Base-by-base conservation (phyloP, 2,888 invertebrate genomes). In the Callyntrura sp. region DNA sequence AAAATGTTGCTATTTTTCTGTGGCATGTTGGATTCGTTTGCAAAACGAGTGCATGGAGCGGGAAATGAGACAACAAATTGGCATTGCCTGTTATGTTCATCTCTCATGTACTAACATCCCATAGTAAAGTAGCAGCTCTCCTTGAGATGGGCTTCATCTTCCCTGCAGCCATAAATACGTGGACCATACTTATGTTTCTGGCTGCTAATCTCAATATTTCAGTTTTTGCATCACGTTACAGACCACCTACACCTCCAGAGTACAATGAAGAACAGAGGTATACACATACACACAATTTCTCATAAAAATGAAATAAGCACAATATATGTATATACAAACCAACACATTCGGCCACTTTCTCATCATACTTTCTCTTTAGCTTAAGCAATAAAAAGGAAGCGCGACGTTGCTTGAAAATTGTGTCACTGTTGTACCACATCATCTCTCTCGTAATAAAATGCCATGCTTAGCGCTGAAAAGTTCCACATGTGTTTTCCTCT, bases 131-230 rank as follows among this genome's bases (percentile, higher is more conserved):
- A 14, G 17, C n/a, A n/a, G n/a, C n/a, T n/a, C n/a, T n/a, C n/a
- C n/a, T 70, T 70, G 17, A 2, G n/a, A 70, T 70, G 70, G 20
- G 45, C 73, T 85, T 76, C 85, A 85, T 85, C 85, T 85, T 73
- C 55, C 9, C 20, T 11, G 28, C n/a, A 70, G 70, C 43, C 51
- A 73, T 76, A 57, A 73, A 57, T 60, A 68, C 76, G 51, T 43
- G 28, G 25, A 43, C 20, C 57, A 8, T 85, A 76, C 57, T 45
- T 83, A 51, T 83, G 68, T 76, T 55, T 28, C 73, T 60, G 12
- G n/a, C 48, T 85, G 85, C 78, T 65, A 85, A 85, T 85, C 85
- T 85, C 85, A 76, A 85, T 85, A 78, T 85, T 78, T 85, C 78
- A 85, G 78, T 20, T 35, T 57, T 62, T 85, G 73, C 60, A 85